A percentile compares a stretch with the other conserved stretches of the same genome.
These are phyloP conservation scores for Danionella dracula DNA, from an alignment of 2,797 vertebrate genomes.

Conservation along the genomic window DNA sequence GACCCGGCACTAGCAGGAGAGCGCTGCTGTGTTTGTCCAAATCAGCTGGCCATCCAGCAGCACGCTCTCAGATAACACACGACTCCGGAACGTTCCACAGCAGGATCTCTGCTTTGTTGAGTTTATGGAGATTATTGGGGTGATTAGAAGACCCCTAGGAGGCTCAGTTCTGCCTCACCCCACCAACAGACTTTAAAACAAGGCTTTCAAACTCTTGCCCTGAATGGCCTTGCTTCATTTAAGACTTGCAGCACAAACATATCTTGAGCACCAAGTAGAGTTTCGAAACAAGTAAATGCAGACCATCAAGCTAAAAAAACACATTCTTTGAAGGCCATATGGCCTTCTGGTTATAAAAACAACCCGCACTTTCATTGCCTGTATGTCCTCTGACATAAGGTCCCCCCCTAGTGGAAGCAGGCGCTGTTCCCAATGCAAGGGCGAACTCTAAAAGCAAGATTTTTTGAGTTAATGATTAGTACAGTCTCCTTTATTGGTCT, in stretches of 20 bases:
- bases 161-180: conserved; percentile 13
- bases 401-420: conserved; percentile 42
- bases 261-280: neutral
- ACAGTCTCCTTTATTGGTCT: conserved; percentile 13
- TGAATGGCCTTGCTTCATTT: neutral
- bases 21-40: conserved; percentile 38
- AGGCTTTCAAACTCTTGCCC: neutral
- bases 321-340: conserved; percentile 9
- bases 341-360: neutral
- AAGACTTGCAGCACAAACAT: conserved; percentile 5
- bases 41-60: conserved; percentile 32
- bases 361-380: conserved; percentile 7
- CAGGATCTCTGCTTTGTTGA: conserved; percentile 45
- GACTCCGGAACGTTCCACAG: conserved; percentile 42
- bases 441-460: neutral
- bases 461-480: conserved; percentile 26
- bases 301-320: conserved; percentile 10
- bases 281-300: neutral
- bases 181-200: neutral
- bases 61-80: conserved; percentile 46
- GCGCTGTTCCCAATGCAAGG: neutral
- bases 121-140: conserved; percentile 35
- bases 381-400: conserved; percentile 18
- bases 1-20: conserved; percentile 33
- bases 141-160: conserved; percentile 36